Evolutionary conservation across 2,888 invertebrate genomes (phyloP).

Genomic region (Cosmorhoe ocellata): DNA sequence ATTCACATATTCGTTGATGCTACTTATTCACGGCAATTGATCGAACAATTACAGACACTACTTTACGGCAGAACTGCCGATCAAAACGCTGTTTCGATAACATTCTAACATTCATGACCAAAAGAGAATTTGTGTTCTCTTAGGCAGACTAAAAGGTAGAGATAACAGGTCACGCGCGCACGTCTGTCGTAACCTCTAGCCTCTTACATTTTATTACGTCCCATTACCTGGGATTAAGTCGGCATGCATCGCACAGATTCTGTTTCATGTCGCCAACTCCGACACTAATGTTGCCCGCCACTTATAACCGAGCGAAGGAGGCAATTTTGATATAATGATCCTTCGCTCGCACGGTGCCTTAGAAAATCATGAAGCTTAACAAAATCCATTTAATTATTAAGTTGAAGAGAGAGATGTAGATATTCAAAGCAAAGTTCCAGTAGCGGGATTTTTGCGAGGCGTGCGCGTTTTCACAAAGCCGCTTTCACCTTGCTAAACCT

Average conservation of each 20-base stretch:
- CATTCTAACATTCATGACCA: conserved; percentile 32
- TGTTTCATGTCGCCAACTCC: conserved; percentile 61
- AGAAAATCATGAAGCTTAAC: conserved; percentile 44
- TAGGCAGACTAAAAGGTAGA: conserved; percentile 58
- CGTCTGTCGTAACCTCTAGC: conserved; percentile 73
- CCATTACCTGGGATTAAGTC: conserved; percentile 77
- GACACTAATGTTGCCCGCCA: conserved; percentile 52
- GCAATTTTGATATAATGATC: conserved; percentile 56
- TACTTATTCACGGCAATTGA: conserved; percentile 28
- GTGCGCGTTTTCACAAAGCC: conserved; percentile 14
- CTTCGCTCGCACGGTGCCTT: conserved; percentile 40
- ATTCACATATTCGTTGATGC: conserved; percentile 41
- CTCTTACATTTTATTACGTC: conserved; percentile 78
- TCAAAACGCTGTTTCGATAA: conserved; percentile 13
- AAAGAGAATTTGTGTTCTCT: conserved; percentile 59
- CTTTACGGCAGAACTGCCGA: background rate
- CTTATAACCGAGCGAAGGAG: conserved; percentile 47
- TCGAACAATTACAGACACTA: conserved; percentile 24
- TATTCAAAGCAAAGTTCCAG: conserved; percentile 13
- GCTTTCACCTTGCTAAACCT: conserved; percentile 21
- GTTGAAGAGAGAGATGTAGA: conserved; percentile 16
- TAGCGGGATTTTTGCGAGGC: conserved; percentile 20
- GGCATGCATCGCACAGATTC: conserved; percentile 66
- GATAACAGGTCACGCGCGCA: conserved; percentile 75
- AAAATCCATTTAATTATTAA: conserved; percentile 49